Conservation (phyloP, 2,888 invertebrate genomes). For the Drosophila longiperda region DNA sequence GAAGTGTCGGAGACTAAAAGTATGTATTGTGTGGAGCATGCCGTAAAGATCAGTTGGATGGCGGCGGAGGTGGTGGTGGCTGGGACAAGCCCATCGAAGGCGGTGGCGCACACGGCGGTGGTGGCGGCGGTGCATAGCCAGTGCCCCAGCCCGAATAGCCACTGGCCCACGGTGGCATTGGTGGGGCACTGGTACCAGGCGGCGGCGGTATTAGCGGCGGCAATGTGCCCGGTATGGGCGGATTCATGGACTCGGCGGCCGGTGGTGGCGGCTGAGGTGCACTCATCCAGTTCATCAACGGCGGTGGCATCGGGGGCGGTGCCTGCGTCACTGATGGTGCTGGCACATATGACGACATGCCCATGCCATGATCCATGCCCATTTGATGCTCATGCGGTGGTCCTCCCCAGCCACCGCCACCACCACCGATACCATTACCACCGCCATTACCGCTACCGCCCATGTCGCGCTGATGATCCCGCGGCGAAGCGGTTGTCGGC, state of each 20-base stretch:
- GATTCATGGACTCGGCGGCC: slow-evolving; percentile 80
- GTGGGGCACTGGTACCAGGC: slow-evolving; percentile 83
- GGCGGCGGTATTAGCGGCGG: slow-evolving; percentile 86
- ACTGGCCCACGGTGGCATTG: slow-evolving; percentile 80
- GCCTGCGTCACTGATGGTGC: slow-evolving; percentile 84
- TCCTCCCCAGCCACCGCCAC: slow-evolving; percentile 82
- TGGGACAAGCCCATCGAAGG: slow-evolving; percentile 86
- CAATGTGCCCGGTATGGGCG: slow-evolving; percentile 84
- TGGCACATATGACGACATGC: slow-evolving; percentile 76
- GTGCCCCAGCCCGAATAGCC: slow-evolving; percentile 79
- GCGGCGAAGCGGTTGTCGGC: slow-evolving; percentile 83
- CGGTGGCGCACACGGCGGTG: slow-evolving; percentile 86
- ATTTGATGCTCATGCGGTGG: slow-evolving; percentile 61
- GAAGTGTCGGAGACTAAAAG: slow-evolving; percentile 35
- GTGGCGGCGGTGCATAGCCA: slow-evolving; percentile 86
- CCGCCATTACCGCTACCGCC: slow-evolving; percentile 62
- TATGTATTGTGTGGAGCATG: slow-evolving; percentile 13
- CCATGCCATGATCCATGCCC: slow-evolving; percentile 65
- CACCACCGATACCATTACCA: background rate
- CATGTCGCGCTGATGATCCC: slow-evolving; percentile 86
- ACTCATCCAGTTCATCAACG: slow-evolving; percentile 87
- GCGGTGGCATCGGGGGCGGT: slow-evolving; percentile 86
- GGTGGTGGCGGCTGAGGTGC: slow-evolving; percentile 86
- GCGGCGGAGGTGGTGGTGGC: slow-evolving; percentile 90
- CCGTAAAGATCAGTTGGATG: slow-evolving; percentile 62